These are phyloP conservation scores for Drosophila grimshawi DNA, from an alignment of 1,140 invertebrate species.

Conservation along the genomic window DNA sequence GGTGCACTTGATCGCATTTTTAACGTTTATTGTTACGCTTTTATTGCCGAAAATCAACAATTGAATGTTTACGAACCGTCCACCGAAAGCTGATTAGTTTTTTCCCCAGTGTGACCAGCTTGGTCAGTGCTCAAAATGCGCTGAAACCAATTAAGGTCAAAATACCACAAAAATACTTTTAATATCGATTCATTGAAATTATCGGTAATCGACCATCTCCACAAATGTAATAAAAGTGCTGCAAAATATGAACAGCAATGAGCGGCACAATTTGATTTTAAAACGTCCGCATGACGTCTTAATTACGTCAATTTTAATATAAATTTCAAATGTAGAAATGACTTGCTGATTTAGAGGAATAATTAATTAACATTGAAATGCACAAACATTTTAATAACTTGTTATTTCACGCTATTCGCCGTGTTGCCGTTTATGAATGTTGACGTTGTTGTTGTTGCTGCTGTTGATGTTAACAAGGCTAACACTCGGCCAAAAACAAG, in stretches of 20 bases:
- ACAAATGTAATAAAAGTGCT: neutral
- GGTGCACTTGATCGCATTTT: slow-evolving; percentile 65
- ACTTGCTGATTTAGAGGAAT: neutral
- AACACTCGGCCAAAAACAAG: slow-evolving; percentile 56
- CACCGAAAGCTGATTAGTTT: slow-evolving; percentile 43
- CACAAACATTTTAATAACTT: slow-evolving; percentile 21
- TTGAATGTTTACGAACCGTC: slow-evolving; percentile 43
- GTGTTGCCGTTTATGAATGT: neutral
- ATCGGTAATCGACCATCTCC: neutral
- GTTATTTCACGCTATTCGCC: slow-evolving; percentile 35
- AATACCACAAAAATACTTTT: neutral
- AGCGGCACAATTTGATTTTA: slow-evolving; percentile 1
- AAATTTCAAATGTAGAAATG: neutral
- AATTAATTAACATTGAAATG: slow-evolving; percentile 9
- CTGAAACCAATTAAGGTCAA: neutral
- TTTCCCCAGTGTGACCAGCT: slow-evolving; percentile 29
- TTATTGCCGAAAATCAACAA: slow-evolving; percentile 60
- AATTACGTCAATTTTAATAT: neutral
- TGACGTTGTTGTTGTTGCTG: slow-evolving; percentile 37
- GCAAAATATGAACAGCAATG: neutral
- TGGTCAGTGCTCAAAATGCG: neutral
- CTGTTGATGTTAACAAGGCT: slow-evolving; percentile 55
- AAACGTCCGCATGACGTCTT: neutral
- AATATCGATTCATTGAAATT: neutral
- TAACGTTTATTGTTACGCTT: slow-evolving; percentile 54